Percentiles rank a stretch among this genome's conserved stretches.
phyloP scores from a whole-genome alignment of 2,888 invertebrate genomes.

The Sussaba pulchella region DNA sequence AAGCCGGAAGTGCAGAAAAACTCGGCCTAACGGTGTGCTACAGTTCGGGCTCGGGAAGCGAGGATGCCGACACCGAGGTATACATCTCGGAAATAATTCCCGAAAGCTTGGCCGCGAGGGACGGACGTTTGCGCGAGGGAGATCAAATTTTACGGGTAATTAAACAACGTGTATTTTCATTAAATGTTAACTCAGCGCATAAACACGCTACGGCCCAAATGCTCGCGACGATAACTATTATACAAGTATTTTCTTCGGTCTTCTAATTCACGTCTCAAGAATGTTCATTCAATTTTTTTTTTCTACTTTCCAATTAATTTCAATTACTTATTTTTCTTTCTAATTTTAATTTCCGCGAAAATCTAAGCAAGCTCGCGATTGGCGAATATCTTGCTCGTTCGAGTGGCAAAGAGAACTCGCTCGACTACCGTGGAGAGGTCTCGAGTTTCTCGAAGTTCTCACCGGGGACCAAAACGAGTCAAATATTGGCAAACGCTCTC shows the following conservation, averaged over 20 bases:
- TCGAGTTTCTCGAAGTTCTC: too few species aligned
- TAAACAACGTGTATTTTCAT: slow-evolving; percentile 23
- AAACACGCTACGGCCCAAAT: background rate
- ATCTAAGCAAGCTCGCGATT: too few species aligned
- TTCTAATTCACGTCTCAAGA: slow-evolving; percentile 9
- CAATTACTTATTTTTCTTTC: too few species aligned
- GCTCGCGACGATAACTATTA: too few species aligned
- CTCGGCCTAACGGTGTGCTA: slow-evolving; percentile 90
- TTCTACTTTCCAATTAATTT: too few species aligned
- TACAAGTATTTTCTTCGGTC: background rate
- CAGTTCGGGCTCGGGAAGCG: slow-evolving; percentile 86
- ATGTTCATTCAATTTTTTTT: too few species aligned
- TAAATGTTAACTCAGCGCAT: too few species aligned
- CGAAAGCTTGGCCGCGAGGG: slow-evolving; percentile 86
- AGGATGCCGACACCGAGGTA: slow-evolving; percentile 87
- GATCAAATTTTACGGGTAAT: slow-evolving; percentile 88
- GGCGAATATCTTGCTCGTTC: too few species aligned
- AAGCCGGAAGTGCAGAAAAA: slow-evolving; percentile 86
- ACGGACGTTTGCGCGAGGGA: slow-evolving; percentile 87
- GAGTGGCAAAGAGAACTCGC: too few species aligned
- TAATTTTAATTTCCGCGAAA: too few species aligned
- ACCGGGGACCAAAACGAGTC: background rate
- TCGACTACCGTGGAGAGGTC: too few species aligned
- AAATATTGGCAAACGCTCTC: slow-evolving; percentile 6
- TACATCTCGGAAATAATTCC: slow-evolving; percentile 89